Evolutionary conservation across 2,888 invertebrate species (phyloP).

Genomic region (Synergus laeviventris): DNA sequence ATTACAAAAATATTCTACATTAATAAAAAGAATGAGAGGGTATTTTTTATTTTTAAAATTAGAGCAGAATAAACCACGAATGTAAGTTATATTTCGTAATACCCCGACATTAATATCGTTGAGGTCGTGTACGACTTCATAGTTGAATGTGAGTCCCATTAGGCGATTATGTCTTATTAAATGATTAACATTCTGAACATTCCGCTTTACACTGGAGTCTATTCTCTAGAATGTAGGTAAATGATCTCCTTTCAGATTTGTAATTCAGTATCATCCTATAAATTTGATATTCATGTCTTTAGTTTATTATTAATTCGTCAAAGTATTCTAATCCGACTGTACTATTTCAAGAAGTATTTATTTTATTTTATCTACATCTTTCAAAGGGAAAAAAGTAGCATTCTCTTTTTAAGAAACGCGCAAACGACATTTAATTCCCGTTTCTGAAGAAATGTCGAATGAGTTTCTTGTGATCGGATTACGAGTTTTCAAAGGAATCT

Average conservation of each 20-base stretch:
- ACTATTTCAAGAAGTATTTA: not conserved
- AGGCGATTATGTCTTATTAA: conserved; percentile 68
- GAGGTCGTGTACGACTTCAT: conserved; percentile 47
- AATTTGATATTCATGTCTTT: not conserved
- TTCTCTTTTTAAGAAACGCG: conserved; percentile 47
- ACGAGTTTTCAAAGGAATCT: conserved; percentile 42
- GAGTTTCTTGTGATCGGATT: conserved; percentile 45
- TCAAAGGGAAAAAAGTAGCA: conserved; percentile 44
- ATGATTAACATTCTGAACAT: conserved; percentile 68
- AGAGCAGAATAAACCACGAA: not conserved
- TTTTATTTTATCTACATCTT: not conserved
- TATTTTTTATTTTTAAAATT: not conserved
- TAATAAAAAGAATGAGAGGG: not conserved
- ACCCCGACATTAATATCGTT: conserved; percentile 39
- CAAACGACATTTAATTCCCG: conserved; percentile 53
- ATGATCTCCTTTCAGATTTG: not conserved
- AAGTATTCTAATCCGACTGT: not conserved
- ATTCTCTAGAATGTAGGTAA: not conserved
- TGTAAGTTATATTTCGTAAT: conserved; percentile 36
- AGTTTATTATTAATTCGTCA: not conserved
- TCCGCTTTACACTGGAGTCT: conserved; percentile 44
- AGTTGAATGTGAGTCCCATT: conserved; percentile 57
- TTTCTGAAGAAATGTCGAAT: conserved; percentile 52
- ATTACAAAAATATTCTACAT: too few relatives aligned
- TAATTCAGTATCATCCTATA: not conserved